Percentiles rank a stretch among this genome's conserved stretches.
Evolutionary conservation across 2,113 vertebrate genomes (phyloP).

Genomic region (Lichenostomus cassidix): DNA sequence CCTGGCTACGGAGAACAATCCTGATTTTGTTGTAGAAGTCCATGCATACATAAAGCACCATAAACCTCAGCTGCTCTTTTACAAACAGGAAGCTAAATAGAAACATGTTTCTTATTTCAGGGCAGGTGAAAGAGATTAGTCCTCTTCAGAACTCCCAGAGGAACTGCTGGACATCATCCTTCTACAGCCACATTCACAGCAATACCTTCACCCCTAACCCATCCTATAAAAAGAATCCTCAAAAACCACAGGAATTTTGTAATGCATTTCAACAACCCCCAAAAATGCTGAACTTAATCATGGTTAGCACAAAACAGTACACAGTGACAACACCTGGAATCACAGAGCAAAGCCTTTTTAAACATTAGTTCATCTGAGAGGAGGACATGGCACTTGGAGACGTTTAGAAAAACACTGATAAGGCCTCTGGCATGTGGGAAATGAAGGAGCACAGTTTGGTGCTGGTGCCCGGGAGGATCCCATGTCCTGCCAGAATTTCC

Average conservation of each 20-base stretch:
- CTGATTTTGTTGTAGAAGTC: not conserved
- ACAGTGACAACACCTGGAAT: not conserved
- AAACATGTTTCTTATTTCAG: not conserved
- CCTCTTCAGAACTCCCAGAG: not conserved
- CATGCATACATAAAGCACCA: not conserved
- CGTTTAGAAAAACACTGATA: not conserved
- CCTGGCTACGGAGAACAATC: not conserved
- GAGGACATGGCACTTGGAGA: not conserved
- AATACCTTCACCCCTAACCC: rapidly evolving
- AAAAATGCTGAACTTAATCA: not conserved
- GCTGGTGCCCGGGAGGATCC: not conserved
- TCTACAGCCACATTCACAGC: not conserved
- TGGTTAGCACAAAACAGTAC: not conserved
- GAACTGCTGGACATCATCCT: not conserved
- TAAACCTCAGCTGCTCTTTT: not conserved
- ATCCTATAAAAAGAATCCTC: not conserved
- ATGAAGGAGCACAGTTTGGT: not conserved
- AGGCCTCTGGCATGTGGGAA: not conserved
- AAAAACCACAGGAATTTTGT: not conserved
- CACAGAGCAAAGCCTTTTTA: not conserved
- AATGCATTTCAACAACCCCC: not conserved
- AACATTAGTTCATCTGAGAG: not conserved
- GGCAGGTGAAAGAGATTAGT: not conserved
- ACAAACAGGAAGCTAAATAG: not conserved
- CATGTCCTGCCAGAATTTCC: not conserved